phyloP scores from a whole-genome alignment of 2,113 vertebrate genomes.

The Solenodon paradoxus region DNA sequence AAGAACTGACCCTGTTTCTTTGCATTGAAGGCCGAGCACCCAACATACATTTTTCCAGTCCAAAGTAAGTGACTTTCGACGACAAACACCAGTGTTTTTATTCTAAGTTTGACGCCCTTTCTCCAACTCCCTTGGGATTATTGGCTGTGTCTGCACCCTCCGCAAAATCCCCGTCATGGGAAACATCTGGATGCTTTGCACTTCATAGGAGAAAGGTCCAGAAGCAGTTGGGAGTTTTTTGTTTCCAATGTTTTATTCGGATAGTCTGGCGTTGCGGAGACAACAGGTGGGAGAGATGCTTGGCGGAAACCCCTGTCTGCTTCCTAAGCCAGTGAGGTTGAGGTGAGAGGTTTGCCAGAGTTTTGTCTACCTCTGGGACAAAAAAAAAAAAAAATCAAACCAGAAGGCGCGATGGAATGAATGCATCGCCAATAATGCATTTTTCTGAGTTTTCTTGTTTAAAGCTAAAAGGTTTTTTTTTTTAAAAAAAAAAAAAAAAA shows the following conservation, averaged over 20 bases:
- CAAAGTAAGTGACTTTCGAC: conserved; percentile 8
- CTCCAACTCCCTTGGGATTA: neutral
- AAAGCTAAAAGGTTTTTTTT: conserved; percentile 77
- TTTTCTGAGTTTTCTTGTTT: conserved; percentile 87
- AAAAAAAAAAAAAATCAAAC: conserved; percentile 66
- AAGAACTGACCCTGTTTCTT: conserved; percentile 75
- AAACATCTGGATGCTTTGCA: conserved; percentile 30
- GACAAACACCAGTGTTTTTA: neutral
- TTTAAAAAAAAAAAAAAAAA: conserved; percentile 80
- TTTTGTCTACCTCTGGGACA: conserved; percentile 86
- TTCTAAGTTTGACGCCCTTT: conserved; percentile 2
- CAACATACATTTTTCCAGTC: conserved; percentile 43
- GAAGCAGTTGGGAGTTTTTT: conserved; percentile 21
- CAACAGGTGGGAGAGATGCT: conserved; percentile 32
- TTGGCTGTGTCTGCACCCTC: conserved; percentile 20
- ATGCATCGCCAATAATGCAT: conserved; percentile 85
- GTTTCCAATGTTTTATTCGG: neutral
- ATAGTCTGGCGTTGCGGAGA: neutral
- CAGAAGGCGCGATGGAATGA: conserved; percentile 83
- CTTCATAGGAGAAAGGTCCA: conserved; percentile 28
- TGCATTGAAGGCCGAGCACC: conserved; percentile 74
- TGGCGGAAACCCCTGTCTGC: conserved; percentile 75
- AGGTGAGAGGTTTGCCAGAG: conserved; percentile 84
- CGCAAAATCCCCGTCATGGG: neutral
- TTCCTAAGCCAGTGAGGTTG: conserved; percentile 85